Evolutionary conservation across 2,797 vertebrate genomes (phyloP).

Genomic region (Meriones psammophilus): DNA sequence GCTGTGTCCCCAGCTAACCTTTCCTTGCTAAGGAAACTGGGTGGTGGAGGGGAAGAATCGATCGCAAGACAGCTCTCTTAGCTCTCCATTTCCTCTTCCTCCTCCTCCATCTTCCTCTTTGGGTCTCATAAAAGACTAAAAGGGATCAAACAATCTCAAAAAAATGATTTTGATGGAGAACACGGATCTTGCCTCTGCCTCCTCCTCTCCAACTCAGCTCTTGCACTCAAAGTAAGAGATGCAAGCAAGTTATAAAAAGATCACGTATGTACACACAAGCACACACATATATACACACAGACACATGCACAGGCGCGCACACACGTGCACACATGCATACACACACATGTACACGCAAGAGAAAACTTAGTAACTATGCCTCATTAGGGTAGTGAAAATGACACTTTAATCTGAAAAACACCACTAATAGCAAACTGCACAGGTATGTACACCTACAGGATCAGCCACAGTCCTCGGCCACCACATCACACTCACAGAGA

Average conservation of each 20-base stretch:
- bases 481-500: background rate
- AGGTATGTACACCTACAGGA: background rate
- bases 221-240: background rate
- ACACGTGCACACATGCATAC: background rate
- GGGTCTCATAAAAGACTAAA: background rate
- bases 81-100: background rate
- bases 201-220: background rate
- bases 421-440: background rate
- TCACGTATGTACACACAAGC: background rate
- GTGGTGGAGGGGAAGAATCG: background rate
- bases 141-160: conserved; percentile 8
- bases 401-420: background rate
- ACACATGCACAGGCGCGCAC: background rate
- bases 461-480: background rate
- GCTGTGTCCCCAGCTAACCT: conserved; percentile 44
- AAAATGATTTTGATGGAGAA: background rate
- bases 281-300: background rate
- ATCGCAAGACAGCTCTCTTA: fast-evolving
- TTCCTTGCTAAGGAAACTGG: background rate
- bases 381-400: background rate
- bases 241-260: background rate
- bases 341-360: background rate
- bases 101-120: no score
- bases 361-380: background rate
- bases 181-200: background rate